Base-by-base conservation (phyloP, 1,140 invertebrate species). In the Pogonomyrmex barbatus region DNA sequence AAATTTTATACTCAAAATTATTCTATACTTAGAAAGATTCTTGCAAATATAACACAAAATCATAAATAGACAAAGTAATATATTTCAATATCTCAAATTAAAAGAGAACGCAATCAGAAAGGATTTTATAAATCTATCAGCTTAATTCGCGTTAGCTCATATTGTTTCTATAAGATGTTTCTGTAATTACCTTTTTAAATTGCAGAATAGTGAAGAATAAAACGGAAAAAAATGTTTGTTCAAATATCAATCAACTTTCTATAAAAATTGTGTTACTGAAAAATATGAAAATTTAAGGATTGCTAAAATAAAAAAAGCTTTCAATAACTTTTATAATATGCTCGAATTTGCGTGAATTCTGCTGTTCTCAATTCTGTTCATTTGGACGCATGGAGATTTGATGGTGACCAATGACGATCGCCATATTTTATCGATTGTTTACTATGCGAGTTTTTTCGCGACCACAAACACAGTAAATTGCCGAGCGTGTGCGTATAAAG, bases 351-450 rank as follows among this genome's bases (percentile, higher is more conserved):
- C 24, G 24, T 24, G 14, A 70, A 56, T 60, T 82, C 45, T 33
- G 6, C 52, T 24, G 71, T 82, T 83, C 8, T 73, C 17, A 60
- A 62, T 75, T 56, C 65, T 39, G 17, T 39, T 81, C 42, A 50
- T 60, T 73, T 39, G 12, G 47, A 67, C n/a, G 47, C 5, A 79
- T 42, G 30, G 24, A 65, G 17, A 39, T 71, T 73, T 75, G n/a
- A 83, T 65, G 10, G 5, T 42, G 9, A 47, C 17, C 50, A 71
- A 47, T 45, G 42, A 82, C 8, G 5, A 45, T 17, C 5, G 3
- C 8, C 12, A 50, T 58, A 60, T 60, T 82, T 82, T 68, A 70
- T 71, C 24, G 50, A 52, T 56, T 75, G 67, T 71, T 47, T 70
- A 58, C 54, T 36, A 36, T n/a, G 30, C 12, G 8, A 47, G 24